Evolutionary conservation across 2,797 vertebrate genomes (phyloP), one percentile per base, ranked within the genome.

Genomic region (Percopsis omiscomaycus): DNA sequence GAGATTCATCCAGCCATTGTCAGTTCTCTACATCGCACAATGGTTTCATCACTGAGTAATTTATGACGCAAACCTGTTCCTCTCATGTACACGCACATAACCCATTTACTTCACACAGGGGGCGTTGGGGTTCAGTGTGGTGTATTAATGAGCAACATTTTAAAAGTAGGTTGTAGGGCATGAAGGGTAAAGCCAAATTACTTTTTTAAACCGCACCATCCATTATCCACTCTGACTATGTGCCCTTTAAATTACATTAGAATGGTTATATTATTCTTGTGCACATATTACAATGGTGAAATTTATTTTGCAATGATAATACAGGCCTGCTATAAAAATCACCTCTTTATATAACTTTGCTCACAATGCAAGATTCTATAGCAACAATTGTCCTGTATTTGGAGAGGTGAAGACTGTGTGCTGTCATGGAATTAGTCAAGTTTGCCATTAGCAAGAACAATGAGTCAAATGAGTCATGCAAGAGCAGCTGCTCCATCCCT

Each of bases 61-160:
- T 78, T 77, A 84, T 72, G 65, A 81, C 61, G 64, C 59, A 75
- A 61, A 55, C 67, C 63, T 55, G 61, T 80, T 66, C 44, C 52
- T 45, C 5, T 29, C 15, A 55, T 22, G 42, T 53, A 44, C 45
- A 16, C 51, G 27, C 56, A 69, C 37, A 45, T 52, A 68, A 64
- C 66, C 59, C 65, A 29, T 65, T 60, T 64, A 61, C 44, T 53
- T 30, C 63, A 52, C 32, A 61, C 82, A 85, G 37, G 87, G 85
- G 83, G 83, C 86, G 56, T 55, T 0, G 1, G 16, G 51, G 47
- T 62, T 83, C 61, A 61, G 48, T 50, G 68, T 57, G 68, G 30
- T 59, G 69, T 68, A 68, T 74, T 78, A 77, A 77, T 79, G 72
- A 77, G 5, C 0, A 60, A 64, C 78, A 80, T 87, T 86, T 71